Base-by-base conservation (phyloP, 2,888 invertebrate species). In the Xylota segnis region DNA sequence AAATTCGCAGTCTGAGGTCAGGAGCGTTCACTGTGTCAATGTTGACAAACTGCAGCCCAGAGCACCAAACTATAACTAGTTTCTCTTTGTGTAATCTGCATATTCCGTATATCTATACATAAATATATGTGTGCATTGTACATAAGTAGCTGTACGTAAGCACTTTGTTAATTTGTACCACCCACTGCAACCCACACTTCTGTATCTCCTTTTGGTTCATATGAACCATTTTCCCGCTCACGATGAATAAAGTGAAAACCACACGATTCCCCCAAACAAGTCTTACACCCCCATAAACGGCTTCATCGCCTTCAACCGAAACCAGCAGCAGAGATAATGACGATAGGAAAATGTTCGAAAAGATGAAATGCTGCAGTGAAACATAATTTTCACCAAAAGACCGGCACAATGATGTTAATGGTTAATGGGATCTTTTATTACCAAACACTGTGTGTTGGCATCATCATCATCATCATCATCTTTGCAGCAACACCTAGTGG, bases 231-330 rank as follows among this genome's bases (percentile, higher is more conserved):
- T 23, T 23, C 23, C 32, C 32, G 32, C 5, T 32, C 32, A 32
- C 37, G 27, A 56, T 50, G 29, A n/a, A 32, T 72, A 72, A 79
- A 72, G 79, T 72, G 79, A 79, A 79, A 79, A 79, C 65, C 56
- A 65, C 79, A 79, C 72, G 71, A 79, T 79, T 72, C 27, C 45
- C 2, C 1, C 54, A 40, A 63, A 71, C 63, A 16, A 70, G 78
- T 71, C 63, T 58, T 50, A 79, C 79, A 79, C 79, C 72, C 79
- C 58, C 79, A 65, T 50, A 68, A 79, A 72, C 58, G 58, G 58
- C 58, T 72, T 47, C 50, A 72, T 58, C 58, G 58, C 61, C 63
- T 58, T 54, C 47, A n/a, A 4, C 43, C 32, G 7, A 43, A 56
- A 27, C 18, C 34, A 14, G 16, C 37, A 10, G 14, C 14, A 66